Evolutionary conservation across 2,113 vertebrate genomes (phyloP).

Genomic region (Otis tarda): DNA sequence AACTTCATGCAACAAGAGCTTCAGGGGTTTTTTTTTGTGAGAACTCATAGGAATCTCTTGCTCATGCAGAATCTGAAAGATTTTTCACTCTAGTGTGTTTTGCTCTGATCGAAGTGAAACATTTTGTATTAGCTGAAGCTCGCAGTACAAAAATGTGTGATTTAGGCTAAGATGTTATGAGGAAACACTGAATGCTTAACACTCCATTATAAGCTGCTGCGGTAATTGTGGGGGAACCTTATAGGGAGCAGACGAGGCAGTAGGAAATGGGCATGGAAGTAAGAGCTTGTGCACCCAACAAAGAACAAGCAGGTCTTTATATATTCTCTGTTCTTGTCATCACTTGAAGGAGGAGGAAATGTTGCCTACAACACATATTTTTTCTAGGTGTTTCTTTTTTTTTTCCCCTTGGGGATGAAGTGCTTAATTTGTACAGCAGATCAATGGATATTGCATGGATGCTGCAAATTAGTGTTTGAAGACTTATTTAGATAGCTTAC

Average conservation of each 20-base stretch:
- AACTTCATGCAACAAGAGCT: neutral
- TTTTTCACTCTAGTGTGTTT: neutral
- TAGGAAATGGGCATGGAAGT: neutral
- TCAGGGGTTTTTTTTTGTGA: neutral
- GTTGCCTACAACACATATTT: fast-evolving
- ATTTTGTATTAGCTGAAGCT: neutral
- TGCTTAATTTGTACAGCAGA: neutral
- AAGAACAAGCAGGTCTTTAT: neutral
- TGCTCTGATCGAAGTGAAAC: neutral
- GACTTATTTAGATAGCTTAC: neutral
- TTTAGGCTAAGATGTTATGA: neutral
- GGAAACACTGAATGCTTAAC: neutral
- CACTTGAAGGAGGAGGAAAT: neutral
- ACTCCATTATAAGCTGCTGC: neutral
- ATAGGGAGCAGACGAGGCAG: neutral
- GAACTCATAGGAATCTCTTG: neutral
- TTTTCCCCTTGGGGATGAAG: fast-evolving
- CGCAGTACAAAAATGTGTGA: neutral
- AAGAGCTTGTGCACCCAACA: neutral
- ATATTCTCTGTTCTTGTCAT: neutral
- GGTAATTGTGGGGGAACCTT: neutral
- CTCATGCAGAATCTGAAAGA: neutral
- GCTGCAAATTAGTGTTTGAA: neutral
- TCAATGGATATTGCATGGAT: neutral
- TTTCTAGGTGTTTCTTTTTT: neutral